phyloP scores from a whole-genome alignment of 2,888 invertebrate species.

The Cetonia aurata region DNA sequence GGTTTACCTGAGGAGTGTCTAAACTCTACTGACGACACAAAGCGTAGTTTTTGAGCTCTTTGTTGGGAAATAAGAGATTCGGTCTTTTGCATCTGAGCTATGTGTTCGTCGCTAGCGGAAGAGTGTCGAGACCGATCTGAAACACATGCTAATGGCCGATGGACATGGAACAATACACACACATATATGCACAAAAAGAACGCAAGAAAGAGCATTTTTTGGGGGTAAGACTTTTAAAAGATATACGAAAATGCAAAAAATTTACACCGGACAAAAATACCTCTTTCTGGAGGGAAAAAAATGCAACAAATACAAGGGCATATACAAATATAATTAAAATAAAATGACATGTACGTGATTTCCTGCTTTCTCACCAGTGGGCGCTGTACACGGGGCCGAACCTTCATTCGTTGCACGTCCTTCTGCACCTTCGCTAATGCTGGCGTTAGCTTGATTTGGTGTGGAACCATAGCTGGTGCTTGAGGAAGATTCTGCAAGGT shows the following conservation, averaged over 20 bases:
- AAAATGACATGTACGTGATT: slow-evolving; percentile 41
- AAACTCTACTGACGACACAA: slow-evolving; percentile 86
- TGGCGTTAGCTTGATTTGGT: slow-evolving; percentile 60
- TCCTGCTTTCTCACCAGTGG: slow-evolving; percentile 45
- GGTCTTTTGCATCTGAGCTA: slow-evolving; percentile 63
- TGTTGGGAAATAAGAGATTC: slow-evolving; percentile 66
- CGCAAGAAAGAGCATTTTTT: not conserved
- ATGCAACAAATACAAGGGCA: slow-evolving; percentile 29
- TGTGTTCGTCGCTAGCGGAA: slow-evolving; percentile 71
- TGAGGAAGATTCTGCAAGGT: slow-evolving; percentile 59
- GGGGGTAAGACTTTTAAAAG: not conserved
- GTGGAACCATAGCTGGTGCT: slow-evolving; percentile 64
- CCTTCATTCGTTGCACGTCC: slow-evolving; percentile 24
- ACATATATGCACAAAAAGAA: slow-evolving; percentile 4
- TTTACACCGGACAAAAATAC: not conserved
- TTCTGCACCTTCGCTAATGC: slow-evolving; percentile 56
- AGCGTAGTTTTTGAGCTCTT: slow-evolving; percentile 80
- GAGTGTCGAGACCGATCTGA: slow-evolving; percentile 73
- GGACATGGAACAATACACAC: slow-evolving; percentile 45
- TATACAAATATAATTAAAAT: slow-evolving; percentile 25
- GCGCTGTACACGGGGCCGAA: slow-evolving; percentile 43
- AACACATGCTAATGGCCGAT: slow-evolving; percentile 60
- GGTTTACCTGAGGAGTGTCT: slow-evolving; percentile 80
- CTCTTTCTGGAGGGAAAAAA: not conserved
- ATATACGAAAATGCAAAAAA: not conserved